phyloP scores from a whole-genome alignment of 2,113 vertebrate species.

The Glaucidium brasilianum region DNA sequence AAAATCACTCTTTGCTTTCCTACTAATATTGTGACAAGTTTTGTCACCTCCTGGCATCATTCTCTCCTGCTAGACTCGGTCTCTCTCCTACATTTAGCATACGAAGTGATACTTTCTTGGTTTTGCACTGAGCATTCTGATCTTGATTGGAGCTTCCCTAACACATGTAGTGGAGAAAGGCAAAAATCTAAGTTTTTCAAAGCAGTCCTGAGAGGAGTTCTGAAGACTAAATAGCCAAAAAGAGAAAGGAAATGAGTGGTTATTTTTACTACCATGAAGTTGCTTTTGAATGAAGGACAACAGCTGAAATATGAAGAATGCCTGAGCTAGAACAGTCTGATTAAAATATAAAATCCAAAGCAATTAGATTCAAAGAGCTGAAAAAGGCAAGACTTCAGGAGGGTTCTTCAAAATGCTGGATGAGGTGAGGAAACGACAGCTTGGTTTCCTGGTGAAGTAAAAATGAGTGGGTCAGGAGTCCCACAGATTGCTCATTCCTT shows the following conservation, averaged over 20 bases:
- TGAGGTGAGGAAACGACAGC: neutral
- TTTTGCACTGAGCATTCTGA: neutral
- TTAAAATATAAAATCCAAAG: slow-evolving; percentile 24
- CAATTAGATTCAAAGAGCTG: neutral
- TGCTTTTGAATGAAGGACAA: neutral
- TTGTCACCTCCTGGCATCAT: neutral
- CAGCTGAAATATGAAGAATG: neutral
- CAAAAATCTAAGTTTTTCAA: neutral
- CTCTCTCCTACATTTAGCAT: neutral
- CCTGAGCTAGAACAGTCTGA: neutral
- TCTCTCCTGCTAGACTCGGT: neutral
- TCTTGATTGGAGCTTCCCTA: neutral
- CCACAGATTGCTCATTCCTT: neutral
- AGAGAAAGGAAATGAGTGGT: neutral
- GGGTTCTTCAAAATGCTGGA: neutral
- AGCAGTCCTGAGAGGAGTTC: neutral
- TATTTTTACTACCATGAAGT: neutral
- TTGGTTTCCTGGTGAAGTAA: neutral
- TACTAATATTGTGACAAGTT: neutral
- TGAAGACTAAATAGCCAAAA: neutral
- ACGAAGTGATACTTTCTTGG: neutral
- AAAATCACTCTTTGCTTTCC: neutral
- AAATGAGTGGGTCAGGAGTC: neutral
- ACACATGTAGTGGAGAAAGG: neutral
- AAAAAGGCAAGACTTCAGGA: neutral